phyloP scores from a whole-genome alignment of 2,113 vertebrate species.

The Morone chrysops region DNA sequence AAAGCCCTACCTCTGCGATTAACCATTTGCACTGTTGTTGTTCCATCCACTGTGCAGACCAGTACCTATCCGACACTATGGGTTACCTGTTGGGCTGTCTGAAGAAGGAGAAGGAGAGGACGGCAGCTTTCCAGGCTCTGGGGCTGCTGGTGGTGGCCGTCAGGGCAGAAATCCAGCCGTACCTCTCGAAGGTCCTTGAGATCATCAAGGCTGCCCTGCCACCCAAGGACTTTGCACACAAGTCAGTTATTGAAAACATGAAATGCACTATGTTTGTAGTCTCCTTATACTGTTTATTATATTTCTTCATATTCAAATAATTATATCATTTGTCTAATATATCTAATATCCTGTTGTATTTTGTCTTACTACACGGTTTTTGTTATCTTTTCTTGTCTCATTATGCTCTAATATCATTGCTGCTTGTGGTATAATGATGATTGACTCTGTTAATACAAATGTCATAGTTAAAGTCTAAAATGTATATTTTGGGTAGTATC shows the following conservation, averaged over 20 bases:
- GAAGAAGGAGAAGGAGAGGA: conserved; percentile 97
- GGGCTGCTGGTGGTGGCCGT: conserved; percentile 96
- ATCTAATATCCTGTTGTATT: background rate
- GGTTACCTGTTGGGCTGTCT: conserved; percentile 94
- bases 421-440: background rate
- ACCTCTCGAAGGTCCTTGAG: conserved; percentile 94
- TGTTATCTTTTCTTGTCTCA: background rate
- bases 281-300: background rate
- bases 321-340: background rate
- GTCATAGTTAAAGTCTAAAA: background rate
- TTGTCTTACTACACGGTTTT: background rate
- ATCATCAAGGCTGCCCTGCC: conserved; percentile 97
- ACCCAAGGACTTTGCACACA: conserved; percentile 97
- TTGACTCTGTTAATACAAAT: too few species aligned
- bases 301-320: background rate
- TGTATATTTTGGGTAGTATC: background rate
- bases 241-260: conserved; percentile 84
- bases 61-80: conserved; percentile 97
- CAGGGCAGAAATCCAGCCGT: conserved; percentile 93
- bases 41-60: conserved; percentile 82
- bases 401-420: background rate
- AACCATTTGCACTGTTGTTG: background rate
- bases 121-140: conserved; percentile 95
- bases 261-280: background rate
- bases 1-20: background rate